Percentiles rank a stretch among this genome's conserved stretches.
phyloP scores from a whole-genome alignment of 2,113 vertebrate species.

The Diphyllodes magnificus region DNA sequence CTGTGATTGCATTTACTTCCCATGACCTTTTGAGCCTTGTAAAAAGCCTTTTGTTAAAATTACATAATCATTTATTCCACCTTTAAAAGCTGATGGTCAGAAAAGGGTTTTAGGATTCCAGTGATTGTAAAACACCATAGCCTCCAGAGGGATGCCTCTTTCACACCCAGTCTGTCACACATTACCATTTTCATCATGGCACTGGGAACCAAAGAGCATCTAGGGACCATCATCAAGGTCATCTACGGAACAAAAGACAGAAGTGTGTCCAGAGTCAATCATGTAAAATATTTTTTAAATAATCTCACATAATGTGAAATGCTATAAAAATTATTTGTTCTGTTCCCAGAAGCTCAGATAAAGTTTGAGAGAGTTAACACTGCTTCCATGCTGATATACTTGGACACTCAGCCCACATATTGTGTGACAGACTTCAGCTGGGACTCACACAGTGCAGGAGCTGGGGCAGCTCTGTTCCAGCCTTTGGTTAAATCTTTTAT shows the following conservation, averaged over 20 bases:
- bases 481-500: neutral
- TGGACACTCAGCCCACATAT: neutral
- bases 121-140: rapidly evolving
- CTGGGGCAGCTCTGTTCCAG: neutral
- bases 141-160: neutral
- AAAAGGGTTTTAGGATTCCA: neutral
- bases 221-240: neutral
- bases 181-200: neutral
- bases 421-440: neutral
- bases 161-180: neutral
- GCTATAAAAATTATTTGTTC: neutral
- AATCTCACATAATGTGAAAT: neutral
- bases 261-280: neutral
- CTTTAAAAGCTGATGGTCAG: neutral
- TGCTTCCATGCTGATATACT: neutral
- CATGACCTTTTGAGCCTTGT: neutral
- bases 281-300: neutral
- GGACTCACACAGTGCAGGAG: neutral
- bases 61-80: neutral
- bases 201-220: neutral
- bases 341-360: neutral
- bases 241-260: neutral
- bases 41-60: neutral
- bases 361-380: neutral
- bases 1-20: neutral